Percentiles rank a stretch among this genome's conserved stretches.
Evolutionary conservation across 2,113 vertebrate species (phyloP).

Genomic region (Corvus cornix): DNA sequence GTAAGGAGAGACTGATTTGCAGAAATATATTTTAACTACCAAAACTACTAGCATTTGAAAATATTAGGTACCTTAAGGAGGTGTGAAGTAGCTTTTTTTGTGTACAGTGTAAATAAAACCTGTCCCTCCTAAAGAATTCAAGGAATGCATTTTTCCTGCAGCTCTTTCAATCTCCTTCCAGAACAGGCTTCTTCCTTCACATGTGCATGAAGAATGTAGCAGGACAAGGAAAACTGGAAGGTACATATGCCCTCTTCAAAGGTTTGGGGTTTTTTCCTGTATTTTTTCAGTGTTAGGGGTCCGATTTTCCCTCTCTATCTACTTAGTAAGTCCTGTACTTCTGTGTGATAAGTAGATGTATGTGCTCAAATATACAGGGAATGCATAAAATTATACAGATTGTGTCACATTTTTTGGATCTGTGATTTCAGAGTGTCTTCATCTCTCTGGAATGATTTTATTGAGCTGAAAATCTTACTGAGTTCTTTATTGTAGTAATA

Average conservation of each 20-base stretch:
- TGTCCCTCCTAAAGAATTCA: not conserved
- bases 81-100: not conserved
- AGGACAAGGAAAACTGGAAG: not conserved
- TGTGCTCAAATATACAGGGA: not conserved
- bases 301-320: not conserved
- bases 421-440: not conserved
- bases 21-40: not conserved
- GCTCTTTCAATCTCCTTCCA: not conserved
- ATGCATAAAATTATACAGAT: not conserved
- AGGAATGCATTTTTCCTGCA: not conserved
- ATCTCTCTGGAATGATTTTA: not conserved
- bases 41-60: not conserved
- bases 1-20: not conserved
- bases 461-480: not conserved
- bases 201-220: not conserved
- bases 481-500: not conserved
- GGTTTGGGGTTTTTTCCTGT: rapidly evolving
- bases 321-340: not conserved
- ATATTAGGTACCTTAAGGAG: not conserved
- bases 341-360: not conserved
- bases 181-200: not conserved
- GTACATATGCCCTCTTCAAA: not conserved
- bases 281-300: not conserved
- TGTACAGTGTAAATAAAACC: not conserved
- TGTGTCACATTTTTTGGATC: not conserved